A percentile compares a stretch with the other conserved stretches of the same genome.
Conservation (phyloP, 2,888 invertebrate species). For the Tortricodes alternella region DNA sequence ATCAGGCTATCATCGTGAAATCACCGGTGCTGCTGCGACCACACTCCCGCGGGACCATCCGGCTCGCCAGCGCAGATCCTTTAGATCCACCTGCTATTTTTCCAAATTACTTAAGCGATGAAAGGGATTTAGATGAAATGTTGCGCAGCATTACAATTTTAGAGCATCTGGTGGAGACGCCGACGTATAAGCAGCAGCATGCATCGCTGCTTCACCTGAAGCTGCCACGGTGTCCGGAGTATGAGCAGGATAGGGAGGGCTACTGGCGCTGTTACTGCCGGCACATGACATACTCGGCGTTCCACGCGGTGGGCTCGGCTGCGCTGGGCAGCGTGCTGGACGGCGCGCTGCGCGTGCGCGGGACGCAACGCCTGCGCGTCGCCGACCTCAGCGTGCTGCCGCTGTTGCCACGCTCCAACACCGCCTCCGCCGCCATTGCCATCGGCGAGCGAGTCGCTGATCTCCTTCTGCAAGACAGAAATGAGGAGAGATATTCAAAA, state of each 20-base stretch:
- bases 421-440: constrained; percentile 56
- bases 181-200: constrained; percentile 38
- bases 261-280: constrained; percentile 64
- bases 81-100: constrained; percentile 47
- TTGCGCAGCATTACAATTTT: constrained; percentile 48
- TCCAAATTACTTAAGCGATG: constrained; percentile 54
- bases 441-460: constrained; percentile 56
- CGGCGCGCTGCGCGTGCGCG: constrained; percentile 49
- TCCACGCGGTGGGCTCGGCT: constrained; percentile 57
- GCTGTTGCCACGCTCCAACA: constrained; percentile 49
- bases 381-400: constrained; percentile 55
- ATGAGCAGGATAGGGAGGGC: constrained; percentile 18
- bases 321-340: constrained; percentile 55
- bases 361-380: constrained; percentile 49
- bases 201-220: constrained; percentile 44
- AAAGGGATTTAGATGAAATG: constrained; percentile 50
- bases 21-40: constrained; percentile 52
- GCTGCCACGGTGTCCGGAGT: constrained; percentile 47
- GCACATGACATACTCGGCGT: constrained; percentile 55
- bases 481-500: not conserved
- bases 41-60: constrained; percentile 50
- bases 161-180: constrained; percentile 46
- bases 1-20: constrained; percentile 44
- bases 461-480: constrained; percentile 41
- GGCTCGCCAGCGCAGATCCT: constrained; percentile 50